Base-by-base conservation (phyloP, 2,888 invertebrate species). In the Andrena trimmerana region DNA sequence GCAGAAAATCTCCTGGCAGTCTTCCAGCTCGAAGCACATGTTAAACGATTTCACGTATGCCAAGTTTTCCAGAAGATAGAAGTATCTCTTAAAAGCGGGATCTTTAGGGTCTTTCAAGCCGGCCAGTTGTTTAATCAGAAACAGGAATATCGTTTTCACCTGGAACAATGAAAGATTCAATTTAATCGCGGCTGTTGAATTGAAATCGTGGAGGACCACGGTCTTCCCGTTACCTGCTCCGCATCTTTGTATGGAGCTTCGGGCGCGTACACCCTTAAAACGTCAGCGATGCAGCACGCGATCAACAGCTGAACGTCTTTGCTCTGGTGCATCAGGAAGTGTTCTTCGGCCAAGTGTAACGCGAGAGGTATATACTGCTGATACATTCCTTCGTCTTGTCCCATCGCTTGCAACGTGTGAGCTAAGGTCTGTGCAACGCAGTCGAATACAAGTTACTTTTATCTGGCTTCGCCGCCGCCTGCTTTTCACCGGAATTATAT, bases 1-100 rank as follows among this genome's bases (percentile, higher is more conserved):
- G 92, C 98, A 98, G 95, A 99, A 99, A 90, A 99, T 98, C 94
- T 99, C 98, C 94, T 99, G 99, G 91, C 98, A 98, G 95, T 99
- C 99, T 94, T 99, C 99, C 78, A 99, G 95, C 94, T 99, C 99
- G 93, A 99, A 98, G 94, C 99, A 99, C 97, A 99, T 99, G 94
- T 99, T 99, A 94, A 99, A 99, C 0, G 99, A 98, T 94, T 99
- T 99, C 52, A 99, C 99, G 94, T 98, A 99, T 0, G 99, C 99
- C 90, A 99, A 95, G 94, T 99, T 99, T 95, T 99, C 99, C 77
- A 99, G 95, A 68, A 99, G 95, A 94, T 99, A 99, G 95, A 99
- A 99, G 94, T 99, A 99, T 88, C 99, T 96, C 94, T 99, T 99
- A 94, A 99, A 99, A 2, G 99, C 98, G 3, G 99, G 98, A 94